phyloP scores from a whole-genome alignment of 2,797 vertebrate species.

The Gymnocypris eckloni region DNA sequence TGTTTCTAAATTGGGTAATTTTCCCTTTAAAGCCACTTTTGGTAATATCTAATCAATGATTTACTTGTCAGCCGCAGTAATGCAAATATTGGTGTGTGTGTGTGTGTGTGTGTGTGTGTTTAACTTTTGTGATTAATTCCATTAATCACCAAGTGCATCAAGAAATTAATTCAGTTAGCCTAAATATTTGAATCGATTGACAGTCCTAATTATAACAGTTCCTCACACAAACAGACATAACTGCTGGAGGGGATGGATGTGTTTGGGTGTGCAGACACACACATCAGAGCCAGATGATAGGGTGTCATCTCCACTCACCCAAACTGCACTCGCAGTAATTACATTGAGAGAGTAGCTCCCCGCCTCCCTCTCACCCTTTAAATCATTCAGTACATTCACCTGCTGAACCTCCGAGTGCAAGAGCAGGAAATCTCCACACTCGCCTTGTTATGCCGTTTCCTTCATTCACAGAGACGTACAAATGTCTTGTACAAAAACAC shows the following conservation, averaged over 20 bases:
- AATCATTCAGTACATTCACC: constrained; percentile 31
- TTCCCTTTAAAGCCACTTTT: neutral
- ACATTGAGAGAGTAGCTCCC: constrained; percentile 9
- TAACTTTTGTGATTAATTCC: neutral
- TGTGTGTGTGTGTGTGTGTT: neutral
- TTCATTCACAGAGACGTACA: neutral
- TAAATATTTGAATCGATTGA: constrained; percentile 5
- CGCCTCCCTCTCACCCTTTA: constrained; percentile 22
- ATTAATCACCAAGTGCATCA: neutral
- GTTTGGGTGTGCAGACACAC: constrained; percentile 16
- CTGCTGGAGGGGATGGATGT: neutral
- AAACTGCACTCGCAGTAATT: constrained; percentile 28
- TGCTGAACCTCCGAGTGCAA: neutral
- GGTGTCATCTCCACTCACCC: constrained; percentile 37
- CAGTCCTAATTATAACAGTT: neutral
- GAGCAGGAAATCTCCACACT: constrained; percentile 16
- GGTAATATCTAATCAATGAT: neutral
- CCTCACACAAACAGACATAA: neutral
- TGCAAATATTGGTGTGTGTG: neutral
- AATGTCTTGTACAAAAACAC: constrained; percentile 10
- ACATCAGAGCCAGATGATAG: constrained; percentile 22
- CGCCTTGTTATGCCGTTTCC: constrained; percentile 38
- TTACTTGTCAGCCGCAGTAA: neutral
- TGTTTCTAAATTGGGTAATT: neutral
- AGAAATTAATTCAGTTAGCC: neutral